Conservation (phyloP, 2,888 invertebrate genomes). For the Drosophila pseudotakahashii region DNA sequence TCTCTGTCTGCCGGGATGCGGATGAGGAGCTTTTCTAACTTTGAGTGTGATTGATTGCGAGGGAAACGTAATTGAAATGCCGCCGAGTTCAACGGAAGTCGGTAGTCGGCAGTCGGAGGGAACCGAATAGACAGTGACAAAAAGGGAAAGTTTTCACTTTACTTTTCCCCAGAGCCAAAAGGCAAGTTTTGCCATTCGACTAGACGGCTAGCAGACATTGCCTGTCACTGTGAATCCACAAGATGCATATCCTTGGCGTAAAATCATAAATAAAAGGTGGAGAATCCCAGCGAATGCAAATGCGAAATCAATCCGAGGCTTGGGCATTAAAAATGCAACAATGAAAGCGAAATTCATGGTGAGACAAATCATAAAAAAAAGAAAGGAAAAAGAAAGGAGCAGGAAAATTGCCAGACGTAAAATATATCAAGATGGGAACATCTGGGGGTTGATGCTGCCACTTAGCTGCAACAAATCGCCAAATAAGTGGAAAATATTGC, state of each 20-base stretch:
- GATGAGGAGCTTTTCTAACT: constrained; percentile 54
- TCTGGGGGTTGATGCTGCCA: constrained; percentile 44
- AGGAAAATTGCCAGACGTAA: constrained; percentile 67
- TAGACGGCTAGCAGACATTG: constrained; percentile 60
- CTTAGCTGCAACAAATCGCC: constrained; percentile 74
- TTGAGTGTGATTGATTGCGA: constrained; percentile 72
- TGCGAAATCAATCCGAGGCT: constrained; percentile 61
- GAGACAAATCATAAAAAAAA: constrained; percentile 65
- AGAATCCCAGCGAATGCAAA: constrained; percentile 51
- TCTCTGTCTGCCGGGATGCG: constrained; percentile 15
- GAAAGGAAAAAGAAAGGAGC: constrained; percentile 35
- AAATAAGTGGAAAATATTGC: constrained; percentile 77
- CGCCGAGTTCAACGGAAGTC: constrained; percentile 17
- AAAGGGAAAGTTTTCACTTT: constrained; percentile 70
- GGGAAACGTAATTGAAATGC: constrained; percentile 64
- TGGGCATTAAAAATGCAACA: constrained; percentile 68
- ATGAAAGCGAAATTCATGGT: constrained; percentile 40
- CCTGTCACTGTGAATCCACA: constrained; percentile 38
- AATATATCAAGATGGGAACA: constrained; percentile 37
- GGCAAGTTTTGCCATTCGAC: constrained; percentile 10
- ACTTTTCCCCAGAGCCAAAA: constrained; percentile 21
- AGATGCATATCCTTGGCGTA: constrained; percentile 31
- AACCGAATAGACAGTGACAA: constrained; percentile 37
- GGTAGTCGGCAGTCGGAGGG: background rate
- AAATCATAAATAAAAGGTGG: constrained; percentile 52